These are phyloP conservation scores for Gari tellinella DNA, from an alignment of 2,888 invertebrate species.

Conservation along the genomic window DNA sequence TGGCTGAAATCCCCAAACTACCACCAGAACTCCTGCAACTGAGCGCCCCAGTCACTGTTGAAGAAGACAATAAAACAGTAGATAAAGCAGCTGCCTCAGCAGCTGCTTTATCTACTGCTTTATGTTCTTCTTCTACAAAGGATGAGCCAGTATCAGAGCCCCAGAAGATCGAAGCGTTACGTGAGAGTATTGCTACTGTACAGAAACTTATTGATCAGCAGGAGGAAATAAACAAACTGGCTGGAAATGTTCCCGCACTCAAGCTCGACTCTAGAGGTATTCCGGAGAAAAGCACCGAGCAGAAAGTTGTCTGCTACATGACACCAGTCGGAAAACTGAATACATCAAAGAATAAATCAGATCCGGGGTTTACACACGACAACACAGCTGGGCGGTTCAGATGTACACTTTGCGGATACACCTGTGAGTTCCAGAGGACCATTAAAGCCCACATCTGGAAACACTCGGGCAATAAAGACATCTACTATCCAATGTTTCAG, in stretches of 20 bases:
- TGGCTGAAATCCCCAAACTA: slow-evolving; percentile 26
- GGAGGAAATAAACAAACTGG: slow-evolving; percentile 36
- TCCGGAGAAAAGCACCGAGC: slow-evolving; percentile 12
- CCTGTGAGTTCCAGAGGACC: slow-evolving; percentile 82
- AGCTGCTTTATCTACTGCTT: not conserved
- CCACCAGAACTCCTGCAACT: slow-evolving; percentile 34
- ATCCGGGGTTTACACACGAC: slow-evolving; percentile 71
- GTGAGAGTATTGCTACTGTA: slow-evolving; percentile 34
- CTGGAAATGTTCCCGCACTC: slow-evolving; percentile 16
- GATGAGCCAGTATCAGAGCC: slow-evolving; percentile 2
- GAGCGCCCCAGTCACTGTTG: not conserved
- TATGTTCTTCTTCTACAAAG: not conserved
- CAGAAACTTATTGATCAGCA: slow-evolving; percentile 50
- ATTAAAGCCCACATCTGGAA: slow-evolving; percentile 84
- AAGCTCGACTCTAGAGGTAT: slow-evolving; percentile 29
- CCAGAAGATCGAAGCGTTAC: slow-evolving; percentile 20
- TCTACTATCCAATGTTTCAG: slow-evolving; percentile 83
- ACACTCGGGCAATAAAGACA: slow-evolving; percentile 82
- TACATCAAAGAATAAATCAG: slow-evolving; percentile 38
- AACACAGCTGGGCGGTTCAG: slow-evolving; percentile 72
- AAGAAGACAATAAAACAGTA: not conserved
- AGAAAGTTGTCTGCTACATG: slow-evolving; percentile 47
- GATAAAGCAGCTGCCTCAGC: not conserved
- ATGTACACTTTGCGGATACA: slow-evolving; percentile 82
- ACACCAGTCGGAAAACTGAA: slow-evolving; percentile 61